Percentiles rank a stretch among this genome's conserved stretches.
Evolutionary conservation across 2,888 invertebrate species (phyloP).

Genomic region (Rhaphigaster nebulosa): DNA sequence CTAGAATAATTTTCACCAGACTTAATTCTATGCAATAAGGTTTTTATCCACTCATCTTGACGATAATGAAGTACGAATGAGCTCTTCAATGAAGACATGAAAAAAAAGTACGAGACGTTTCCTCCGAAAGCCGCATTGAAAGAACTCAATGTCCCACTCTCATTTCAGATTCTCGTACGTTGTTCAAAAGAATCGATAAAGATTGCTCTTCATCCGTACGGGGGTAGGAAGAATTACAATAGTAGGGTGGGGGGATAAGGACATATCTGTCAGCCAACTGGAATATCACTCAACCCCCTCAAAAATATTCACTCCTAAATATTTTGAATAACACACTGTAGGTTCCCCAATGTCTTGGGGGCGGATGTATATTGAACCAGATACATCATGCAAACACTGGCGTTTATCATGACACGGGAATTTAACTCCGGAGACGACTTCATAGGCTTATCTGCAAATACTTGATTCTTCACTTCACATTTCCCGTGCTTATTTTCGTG

Average conservation of each 20-base stretch:
- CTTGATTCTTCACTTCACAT: constrained; percentile 27
- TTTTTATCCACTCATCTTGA: background rate
- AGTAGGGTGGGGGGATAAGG: background rate
- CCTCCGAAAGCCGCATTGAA: background rate
- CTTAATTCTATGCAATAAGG: background rate
- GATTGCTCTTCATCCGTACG: constrained; percentile 12
- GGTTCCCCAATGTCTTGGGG: constrained; percentile 27
- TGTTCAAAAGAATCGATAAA: background rate
- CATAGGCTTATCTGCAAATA: constrained; percentile 41
- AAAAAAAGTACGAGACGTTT: background rate
- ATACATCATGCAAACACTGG: constrained; percentile 58
- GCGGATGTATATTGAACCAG: constrained; percentile 45
- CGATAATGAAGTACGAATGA: background rate
- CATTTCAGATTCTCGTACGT: background rate
- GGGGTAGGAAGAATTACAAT: constrained; percentile 53
- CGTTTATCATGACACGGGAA: constrained; percentile 50
- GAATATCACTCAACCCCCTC: constrained; percentile 52
- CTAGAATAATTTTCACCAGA: no score
- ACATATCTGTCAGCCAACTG: constrained; percentile 54
- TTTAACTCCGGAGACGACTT: constrained; percentile 46
- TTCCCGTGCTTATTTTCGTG: background rate
- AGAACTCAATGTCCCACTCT: background rate
- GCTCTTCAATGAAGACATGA: background rate
- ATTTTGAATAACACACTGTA: constrained; percentile 54
- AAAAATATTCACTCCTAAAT: constrained; percentile 57